Base-by-base conservation (phyloP, 1,140 invertebrate genomes). In the Psix sp. region DNA sequence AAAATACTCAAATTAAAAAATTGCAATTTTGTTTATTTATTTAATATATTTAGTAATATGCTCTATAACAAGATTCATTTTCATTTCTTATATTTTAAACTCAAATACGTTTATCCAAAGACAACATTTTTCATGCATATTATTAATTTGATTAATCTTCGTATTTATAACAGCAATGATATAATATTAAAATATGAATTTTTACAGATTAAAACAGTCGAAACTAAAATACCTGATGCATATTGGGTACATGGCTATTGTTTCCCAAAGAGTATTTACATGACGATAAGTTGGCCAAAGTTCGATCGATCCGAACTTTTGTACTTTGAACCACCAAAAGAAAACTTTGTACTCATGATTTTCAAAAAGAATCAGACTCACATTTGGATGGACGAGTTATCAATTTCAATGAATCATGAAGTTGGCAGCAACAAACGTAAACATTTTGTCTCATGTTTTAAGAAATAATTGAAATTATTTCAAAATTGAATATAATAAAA, bases 201-300 rank as follows among this genome's bases (percentile, higher is more conserved):
- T 24, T 24, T 3, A 24, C 14, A 51, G 63, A 29, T 57, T 1
- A 67, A 67, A 57, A 36, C 6, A 18, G 16, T 68, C 0, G 65
- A 68, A 2, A 15, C 38, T 2, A 59, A 24, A 39, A 33, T 68
- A 5, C 54, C 65, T 5, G 65, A 57, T 1, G 21, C 14, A 2
- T 31, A 2, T 4, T 52, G 26, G 20, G 65, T 68, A 0, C 65
- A 68, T 13, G 65, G 65, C 6, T 52, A 18, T 29, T 68, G 65
- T 10, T 59, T 52, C 36, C 1, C 31, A 4, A 51, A 38, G 1
- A 67, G 20, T 11, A 59, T 67, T 21, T 67, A 67, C 11, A 38
- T 67, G 2, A 43, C 45, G 0, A 51, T 67, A 49, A 59, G 52
- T 31, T 68, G 54, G 54, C 65, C 65, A 24, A 59, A 68, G 42